phyloP scores from a whole-genome alignment of 2,797 vertebrate genomes.

The Salarias fasciatus region DNA sequence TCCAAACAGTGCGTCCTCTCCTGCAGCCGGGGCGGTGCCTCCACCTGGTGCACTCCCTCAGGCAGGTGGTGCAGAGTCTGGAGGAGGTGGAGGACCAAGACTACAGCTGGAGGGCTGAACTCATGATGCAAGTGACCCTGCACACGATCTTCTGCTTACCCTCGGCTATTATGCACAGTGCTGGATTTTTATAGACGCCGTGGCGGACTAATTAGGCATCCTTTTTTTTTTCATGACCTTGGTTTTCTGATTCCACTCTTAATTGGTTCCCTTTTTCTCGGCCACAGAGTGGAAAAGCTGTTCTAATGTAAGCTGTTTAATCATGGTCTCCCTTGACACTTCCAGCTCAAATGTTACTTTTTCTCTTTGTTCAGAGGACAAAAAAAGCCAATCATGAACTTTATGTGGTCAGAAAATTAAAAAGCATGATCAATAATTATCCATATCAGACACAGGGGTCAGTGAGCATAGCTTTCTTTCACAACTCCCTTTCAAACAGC shows the following conservation, averaged over 20 bases:
- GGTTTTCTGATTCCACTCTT: conserved; percentile 19
- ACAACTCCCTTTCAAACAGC: not conserved
- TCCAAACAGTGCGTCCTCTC: conserved; percentile 83
- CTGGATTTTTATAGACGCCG: conserved; percentile 20
- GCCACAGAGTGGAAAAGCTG: conserved; percentile 17
- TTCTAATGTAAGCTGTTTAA: conserved; percentile 39
- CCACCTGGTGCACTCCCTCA: conserved; percentile 85
- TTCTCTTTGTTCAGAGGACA: conserved; percentile 24
- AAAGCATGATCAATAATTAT: not conserved
- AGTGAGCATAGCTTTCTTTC: not conserved
- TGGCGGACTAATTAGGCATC: conserved; percentile 44
- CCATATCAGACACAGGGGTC: not conserved
- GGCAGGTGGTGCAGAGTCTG: conserved; percentile 83
- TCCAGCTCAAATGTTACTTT: conserved; percentile 12
- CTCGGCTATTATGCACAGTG: conserved; percentile 18
- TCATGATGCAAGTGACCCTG: conserved; percentile 86
- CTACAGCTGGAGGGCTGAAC: conserved; percentile 87
- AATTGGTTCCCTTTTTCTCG: conserved; percentile 29
- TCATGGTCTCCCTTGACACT: conserved; percentile 16
- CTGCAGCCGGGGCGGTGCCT: conserved; percentile 80
- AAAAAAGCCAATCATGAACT: conserved; percentile 13
- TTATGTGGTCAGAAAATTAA: conserved; percentile 2
- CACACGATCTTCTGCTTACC: conserved; percentile 15
- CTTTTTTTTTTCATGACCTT: conserved; percentile 23
- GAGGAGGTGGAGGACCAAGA: conserved; percentile 85